These are phyloP conservation scores for Cydia amplana DNA, from an alignment of 1,140 invertebrate genomes.

Conservation along the genomic window DNA sequence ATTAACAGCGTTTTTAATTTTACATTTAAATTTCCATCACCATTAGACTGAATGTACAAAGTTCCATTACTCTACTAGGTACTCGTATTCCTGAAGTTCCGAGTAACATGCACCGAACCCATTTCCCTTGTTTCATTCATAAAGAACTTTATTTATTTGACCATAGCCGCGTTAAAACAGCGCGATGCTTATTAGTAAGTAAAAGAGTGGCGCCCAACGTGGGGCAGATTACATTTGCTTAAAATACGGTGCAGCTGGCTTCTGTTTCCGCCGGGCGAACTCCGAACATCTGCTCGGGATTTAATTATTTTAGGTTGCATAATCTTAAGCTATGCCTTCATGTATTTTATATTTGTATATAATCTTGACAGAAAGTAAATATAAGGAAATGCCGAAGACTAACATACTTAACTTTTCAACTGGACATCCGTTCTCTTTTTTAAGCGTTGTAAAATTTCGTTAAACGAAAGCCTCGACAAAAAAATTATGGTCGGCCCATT, in stretches of 20 bases:
- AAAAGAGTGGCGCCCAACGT: constrained; percentile 47
- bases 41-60: constrained; percentile 5
- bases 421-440: too few species aligned
- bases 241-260: constrained; percentile 42
- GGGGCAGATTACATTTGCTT: constrained; percentile 41
- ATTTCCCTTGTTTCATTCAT: neutral
- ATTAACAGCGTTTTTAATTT: constrained; percentile 21
- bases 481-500: too few species aligned
- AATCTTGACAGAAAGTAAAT: neutral
- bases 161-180: constrained; percentile 23
- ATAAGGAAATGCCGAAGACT: neutral
- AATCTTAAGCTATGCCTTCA: neutral
- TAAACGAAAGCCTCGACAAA: too few species aligned
- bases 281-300: constrained; percentile 21
- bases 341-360: constrained; percentile 1
- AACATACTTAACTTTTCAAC: too few species aligned
- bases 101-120: neutral
- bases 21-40: constrained; percentile 6
- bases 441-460: too few species aligned
- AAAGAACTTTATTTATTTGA: neutral
- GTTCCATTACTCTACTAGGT: neutral
- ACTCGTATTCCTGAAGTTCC: neutral
- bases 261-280: constrained; percentile 36
- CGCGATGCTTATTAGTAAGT: constrained; percentile 37
- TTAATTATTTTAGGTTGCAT: constrained; percentile 32